Evolutionary conservation across 2,113 vertebrate species (phyloP).

Genomic region (Aldabrachelys gigantea): DNA sequence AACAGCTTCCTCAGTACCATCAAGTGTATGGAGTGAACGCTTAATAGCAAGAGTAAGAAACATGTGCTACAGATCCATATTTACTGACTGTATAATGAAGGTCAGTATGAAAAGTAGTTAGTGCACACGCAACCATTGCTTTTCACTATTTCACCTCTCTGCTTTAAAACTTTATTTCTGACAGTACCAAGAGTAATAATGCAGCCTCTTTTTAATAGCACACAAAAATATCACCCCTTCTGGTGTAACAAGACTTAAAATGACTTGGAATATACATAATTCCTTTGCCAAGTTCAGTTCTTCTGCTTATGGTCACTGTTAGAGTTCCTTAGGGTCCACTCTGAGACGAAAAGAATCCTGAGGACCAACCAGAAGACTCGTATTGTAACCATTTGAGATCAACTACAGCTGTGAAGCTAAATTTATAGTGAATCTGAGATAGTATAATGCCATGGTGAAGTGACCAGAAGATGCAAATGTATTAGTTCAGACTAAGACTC

Average conservation of each 20-base stretch:
- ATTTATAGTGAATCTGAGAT: background rate
- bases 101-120: background rate
- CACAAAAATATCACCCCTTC: background rate
- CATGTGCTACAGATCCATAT: background rate
- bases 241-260: background rate
- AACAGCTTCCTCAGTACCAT: background rate
- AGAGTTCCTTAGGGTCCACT: background rate
- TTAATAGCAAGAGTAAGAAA: background rate
- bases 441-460: no score
- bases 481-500: background rate
- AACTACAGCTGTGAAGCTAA: background rate
- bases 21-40: background rate
- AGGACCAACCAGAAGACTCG: background rate
- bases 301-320: background rate
- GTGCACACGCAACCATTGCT: background rate
- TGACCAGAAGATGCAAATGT: no score
- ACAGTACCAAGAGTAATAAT: background rate
- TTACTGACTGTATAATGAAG: slow-evolving; percentile 11
- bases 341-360: background rate
- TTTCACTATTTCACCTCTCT: background rate
- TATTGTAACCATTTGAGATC: background rate
- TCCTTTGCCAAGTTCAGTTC: background rate
- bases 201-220: background rate
- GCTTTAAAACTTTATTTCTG: background rate
- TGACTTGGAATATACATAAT: background rate